These are phyloP conservation scores for Thera obeliscata DNA, from an alignment of 2,888 invertebrate species.

Conservation along the genomic window DNA sequence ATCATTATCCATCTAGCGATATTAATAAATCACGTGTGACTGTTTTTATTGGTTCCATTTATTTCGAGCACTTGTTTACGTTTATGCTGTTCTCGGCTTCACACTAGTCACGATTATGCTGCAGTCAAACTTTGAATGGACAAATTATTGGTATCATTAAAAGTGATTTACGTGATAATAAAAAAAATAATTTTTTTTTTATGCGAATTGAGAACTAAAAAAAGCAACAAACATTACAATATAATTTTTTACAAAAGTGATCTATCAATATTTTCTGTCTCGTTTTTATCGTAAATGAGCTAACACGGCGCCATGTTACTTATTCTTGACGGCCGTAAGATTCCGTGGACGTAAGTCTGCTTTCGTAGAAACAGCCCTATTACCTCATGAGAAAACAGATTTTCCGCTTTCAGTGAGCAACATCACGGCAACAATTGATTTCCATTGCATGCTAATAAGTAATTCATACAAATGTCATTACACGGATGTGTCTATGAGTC, in stretches of 20 bases:
- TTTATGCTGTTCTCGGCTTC: slow-evolving; percentile 6
- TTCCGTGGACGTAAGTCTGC: not conserved
- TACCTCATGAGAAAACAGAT: slow-evolving; percentile 5
- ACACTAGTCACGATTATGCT: slow-evolving; percentile 28
- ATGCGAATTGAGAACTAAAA: no score
- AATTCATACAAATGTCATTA: slow-evolving; percentile 4
- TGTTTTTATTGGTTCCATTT: slow-evolving; percentile 15
- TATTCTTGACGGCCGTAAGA: no score
- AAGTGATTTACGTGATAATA: not conserved
- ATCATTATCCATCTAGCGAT: slow-evolving; percentile 12
- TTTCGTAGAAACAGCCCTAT: not conserved
- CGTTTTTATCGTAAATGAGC: no score
- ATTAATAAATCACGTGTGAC: slow-evolving; percentile 21
- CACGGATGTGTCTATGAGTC: slow-evolving; percentile 12
- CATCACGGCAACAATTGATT: slow-evolving; percentile 6
- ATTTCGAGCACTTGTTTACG: slow-evolving; percentile 28
- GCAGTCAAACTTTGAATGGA: slow-evolving; percentile 9
- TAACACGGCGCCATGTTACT: no score
- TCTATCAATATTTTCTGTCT: no score
- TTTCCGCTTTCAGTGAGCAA: slow-evolving; percentile 9
- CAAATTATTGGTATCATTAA: not conserved
- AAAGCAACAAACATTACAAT: no score
- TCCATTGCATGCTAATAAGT: slow-evolving; percentile 13
- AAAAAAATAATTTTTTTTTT: no score
- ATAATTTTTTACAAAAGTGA: no score